These are phyloP conservation scores for Tetragonula clypearis DNA, from an alignment of 1,140 invertebrate genomes.

Conservation along the genomic window DNA sequence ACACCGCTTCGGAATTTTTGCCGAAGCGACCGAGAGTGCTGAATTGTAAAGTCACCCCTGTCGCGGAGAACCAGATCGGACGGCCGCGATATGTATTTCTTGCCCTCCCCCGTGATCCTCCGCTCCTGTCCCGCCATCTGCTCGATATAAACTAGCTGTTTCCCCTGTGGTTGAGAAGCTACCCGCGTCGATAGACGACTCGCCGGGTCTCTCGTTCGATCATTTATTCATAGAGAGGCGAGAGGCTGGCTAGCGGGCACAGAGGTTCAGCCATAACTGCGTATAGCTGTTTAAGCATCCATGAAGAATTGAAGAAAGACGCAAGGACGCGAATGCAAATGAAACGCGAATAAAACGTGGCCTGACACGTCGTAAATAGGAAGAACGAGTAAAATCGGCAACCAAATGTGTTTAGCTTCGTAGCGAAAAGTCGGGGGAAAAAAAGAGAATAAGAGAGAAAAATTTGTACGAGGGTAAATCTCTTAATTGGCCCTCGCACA, in stretches of 20 bases:
- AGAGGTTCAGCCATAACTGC: background rate
- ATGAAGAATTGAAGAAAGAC: background rate
- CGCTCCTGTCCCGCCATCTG: no score
- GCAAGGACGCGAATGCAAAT: no score
- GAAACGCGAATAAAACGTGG: no score
- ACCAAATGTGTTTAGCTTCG: no score
- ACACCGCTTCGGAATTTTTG: background rate
- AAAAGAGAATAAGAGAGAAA: no score
- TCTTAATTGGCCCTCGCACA: no score
- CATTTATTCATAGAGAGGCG: no score
- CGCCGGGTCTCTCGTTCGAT: no score
- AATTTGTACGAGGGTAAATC: no score
- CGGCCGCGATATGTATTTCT: constrained; percentile 2
- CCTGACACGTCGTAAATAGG: no score
- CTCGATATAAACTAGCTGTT: background rate
- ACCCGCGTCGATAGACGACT: background rate
- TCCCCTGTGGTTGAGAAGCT: background rate
- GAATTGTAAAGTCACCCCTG: constrained; percentile 18
- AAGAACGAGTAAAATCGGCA: no score
- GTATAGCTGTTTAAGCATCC: background rate
- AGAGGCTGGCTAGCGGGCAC: background rate
- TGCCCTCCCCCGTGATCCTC: background rate
- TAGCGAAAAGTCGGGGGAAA: no score
- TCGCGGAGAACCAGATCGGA: constrained; percentile 16
- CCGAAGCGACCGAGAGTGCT: background rate